Evolutionary conservation across 2,888 invertebrate genomes (phyloP).

Genomic region (Eupeodes latifasciatus): DNA sequence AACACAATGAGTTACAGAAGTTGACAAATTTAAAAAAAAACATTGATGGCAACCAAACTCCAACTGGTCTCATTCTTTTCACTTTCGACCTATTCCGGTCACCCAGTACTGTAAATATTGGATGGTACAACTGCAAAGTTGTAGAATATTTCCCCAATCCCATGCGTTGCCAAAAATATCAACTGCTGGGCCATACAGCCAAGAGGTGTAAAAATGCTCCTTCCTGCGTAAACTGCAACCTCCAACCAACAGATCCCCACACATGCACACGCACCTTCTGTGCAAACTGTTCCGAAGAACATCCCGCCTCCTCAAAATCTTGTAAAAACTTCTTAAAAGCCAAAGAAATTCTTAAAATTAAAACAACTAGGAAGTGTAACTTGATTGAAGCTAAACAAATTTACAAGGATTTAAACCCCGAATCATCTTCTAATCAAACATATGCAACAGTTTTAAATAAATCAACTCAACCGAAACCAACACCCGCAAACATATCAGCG

Average conservation of each 20-base stretch:
- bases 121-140: conserved; percentile 29
- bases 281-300: conserved; percentile 1
- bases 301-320: neutral
- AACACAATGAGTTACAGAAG: no score
- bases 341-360: no score
- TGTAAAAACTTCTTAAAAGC: neutral
- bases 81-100: conserved; percentile 45
- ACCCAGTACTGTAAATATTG: conserved; percentile 16
- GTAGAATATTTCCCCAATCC: conserved; percentile 31
- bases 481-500: no score
- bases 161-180: conserved; percentile 39
- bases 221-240: conserved; percentile 1
- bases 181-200: conserved; percentile 17
- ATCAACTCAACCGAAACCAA: no score
- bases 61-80: conserved; percentile 27
- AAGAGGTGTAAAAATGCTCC: conserved; percentile 15
- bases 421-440: neutral
- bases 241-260: neutral
- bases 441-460: neutral
- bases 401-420: neutral
- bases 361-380: no score
- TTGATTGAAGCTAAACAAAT: neutral
- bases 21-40: no score
- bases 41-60: neutral
- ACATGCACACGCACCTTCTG: neutral